Evolutionary conservation across 1,140 invertebrate species (phyloP).

Genomic region (Caerostris extrusa): DNA sequence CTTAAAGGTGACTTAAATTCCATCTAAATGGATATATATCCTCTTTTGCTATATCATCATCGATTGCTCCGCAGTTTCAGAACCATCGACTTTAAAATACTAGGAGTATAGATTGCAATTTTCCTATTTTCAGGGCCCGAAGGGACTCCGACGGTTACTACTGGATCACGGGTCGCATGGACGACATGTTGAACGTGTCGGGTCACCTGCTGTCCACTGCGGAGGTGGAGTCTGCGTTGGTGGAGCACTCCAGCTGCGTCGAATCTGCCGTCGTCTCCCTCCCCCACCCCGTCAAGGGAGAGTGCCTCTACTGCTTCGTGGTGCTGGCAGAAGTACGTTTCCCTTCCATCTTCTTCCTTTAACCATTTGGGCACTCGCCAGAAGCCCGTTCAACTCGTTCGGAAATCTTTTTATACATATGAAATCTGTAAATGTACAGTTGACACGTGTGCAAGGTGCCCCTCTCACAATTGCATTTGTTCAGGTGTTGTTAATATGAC

Average conservation of each 20-base stretch:
- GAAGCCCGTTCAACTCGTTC: no score
- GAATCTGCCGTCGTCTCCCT: slow-evolving; percentile 97
- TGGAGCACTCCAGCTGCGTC: slow-evolving; percentile 90
- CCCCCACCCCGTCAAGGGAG: slow-evolving; percentile 96
- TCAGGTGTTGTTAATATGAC: neutral
- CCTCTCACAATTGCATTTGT: neutral
- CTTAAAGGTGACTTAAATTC: no score
- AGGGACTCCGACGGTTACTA: slow-evolving; percentile 96
- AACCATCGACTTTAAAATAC: no score
- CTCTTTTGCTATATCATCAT: no score
- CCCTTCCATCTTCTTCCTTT: no score
- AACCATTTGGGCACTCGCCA: no score
- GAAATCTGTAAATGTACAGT: no score
- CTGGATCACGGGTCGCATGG: slow-evolving; percentile 98
- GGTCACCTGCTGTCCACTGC: slow-evolving; percentile 98
- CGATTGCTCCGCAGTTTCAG: no score
- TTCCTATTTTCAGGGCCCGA: slow-evolving; percentile 84
- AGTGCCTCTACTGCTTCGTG: slow-evolving; percentile 98
- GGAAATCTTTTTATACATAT: no score
- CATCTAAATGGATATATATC: no score
- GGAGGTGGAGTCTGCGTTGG: slow-evolving; percentile 93
- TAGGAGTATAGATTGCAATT: no score
- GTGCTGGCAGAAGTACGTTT: slow-evolving; percentile 88
- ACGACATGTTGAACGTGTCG: slow-evolving; percentile 99
- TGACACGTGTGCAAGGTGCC: neutral